Percentiles rank a stretch among this genome's conserved stretches.
Evolutionary conservation across 2,797 vertebrate species (phyloP).

Genomic region (Silurus aristotelis): DNA sequence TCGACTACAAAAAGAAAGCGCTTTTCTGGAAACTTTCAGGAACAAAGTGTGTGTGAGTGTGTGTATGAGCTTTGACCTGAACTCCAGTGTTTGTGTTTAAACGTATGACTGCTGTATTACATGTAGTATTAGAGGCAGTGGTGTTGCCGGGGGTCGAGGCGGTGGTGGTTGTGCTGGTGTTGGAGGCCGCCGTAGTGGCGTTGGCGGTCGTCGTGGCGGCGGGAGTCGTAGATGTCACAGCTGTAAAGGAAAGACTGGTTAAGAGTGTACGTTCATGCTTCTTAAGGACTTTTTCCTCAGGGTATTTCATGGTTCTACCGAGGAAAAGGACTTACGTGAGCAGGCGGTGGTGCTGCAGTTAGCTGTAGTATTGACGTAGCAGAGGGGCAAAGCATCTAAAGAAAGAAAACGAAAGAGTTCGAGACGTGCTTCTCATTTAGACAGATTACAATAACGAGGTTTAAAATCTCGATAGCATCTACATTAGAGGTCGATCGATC

Average conservation of each 20-base stretch:
- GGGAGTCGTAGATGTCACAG: fast-evolving
- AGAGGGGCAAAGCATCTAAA: neutral
- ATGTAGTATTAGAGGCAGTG: neutral
- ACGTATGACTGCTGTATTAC: neutral
- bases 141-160: neutral
- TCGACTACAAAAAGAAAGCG: neutral
- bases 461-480: no score
- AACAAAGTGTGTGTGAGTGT: neutral
- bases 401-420: constrained; percentile 2
- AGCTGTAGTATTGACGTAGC: fast-evolving
- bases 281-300: no score
- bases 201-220: neutral
- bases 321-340: constrained; percentile 56
- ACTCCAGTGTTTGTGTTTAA: neutral
- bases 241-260: neutral
- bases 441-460: no score
- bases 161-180: neutral
- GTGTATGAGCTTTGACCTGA: neutral
- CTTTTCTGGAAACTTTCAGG: neutral
- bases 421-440: neutral
- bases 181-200: neutral
- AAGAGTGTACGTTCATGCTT: neutral
- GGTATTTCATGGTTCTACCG: no score
- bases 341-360: constrained; percentile 57
- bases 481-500: no score